Percentiles rank a stretch among this genome's conserved stretches.
phyloP scores from a whole-genome alignment of 2,888 invertebrate species.

The Mimas tiliae region DNA sequence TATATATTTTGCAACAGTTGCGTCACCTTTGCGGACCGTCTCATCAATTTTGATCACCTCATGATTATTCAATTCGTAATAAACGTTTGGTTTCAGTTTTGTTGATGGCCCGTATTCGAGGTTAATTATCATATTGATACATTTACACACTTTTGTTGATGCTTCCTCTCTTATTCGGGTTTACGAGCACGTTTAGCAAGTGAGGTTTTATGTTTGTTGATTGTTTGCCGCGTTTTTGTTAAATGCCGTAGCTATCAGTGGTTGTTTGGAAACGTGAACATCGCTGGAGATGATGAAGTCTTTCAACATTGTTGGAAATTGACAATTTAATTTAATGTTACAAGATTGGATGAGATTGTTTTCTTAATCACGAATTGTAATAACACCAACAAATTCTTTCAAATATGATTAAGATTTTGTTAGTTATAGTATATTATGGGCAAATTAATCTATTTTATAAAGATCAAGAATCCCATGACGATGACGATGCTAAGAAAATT shows the following conservation, averaged over 20 bases:
- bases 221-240: neutral
- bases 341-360: neutral
- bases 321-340: neutral
- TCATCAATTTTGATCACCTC: conserved; percentile 9
- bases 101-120: conserved; percentile 7
- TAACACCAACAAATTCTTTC: neutral
- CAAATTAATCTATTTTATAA: too few relatives aligned
- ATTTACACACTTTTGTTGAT: conserved; percentile 13
- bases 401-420: neutral
- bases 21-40: neutral
- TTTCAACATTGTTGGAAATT: neutral
- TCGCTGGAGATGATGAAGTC: neutral
- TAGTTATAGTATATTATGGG: too few relatives aligned
- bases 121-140: conserved; percentile 17
- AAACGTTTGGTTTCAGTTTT: conserved; percentile 5
- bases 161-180: conserved; percentile 5
- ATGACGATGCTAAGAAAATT: too few relatives aligned
- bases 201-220: neutral
- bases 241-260: neutral
- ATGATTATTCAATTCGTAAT: conserved; percentile 16
- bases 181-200: neutral
- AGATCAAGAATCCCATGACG: too few relatives aligned
- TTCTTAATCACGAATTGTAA: neutral
- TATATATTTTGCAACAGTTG: conserved; percentile 5
- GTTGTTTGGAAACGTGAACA: neutral